Percentiles rank a stretch among this genome's conserved stretches.
Conservation (phyloP, 2,888 invertebrate species). For the Argyresthia goedartella region DNA sequence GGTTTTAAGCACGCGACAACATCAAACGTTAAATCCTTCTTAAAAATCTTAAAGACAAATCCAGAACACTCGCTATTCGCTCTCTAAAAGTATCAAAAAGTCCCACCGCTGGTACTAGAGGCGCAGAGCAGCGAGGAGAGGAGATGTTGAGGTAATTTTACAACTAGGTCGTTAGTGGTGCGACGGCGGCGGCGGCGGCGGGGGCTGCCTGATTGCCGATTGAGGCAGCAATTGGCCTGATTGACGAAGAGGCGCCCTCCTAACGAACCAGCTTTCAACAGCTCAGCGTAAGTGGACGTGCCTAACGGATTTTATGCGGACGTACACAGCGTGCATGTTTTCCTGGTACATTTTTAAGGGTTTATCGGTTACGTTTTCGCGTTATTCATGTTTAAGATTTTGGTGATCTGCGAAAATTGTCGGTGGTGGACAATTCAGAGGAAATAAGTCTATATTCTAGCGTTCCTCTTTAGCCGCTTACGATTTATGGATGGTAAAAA, state of each 20-base stretch:
- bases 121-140: slow-evolving; percentile 28
- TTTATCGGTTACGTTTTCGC: too few relatives aligned
- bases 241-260: slow-evolving; percentile 60
- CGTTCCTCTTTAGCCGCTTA: too few relatives aligned
- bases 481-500: too few relatives aligned
- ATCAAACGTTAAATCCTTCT: too few relatives aligned
- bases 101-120: slow-evolving; percentile 15
- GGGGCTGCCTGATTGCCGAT: slow-evolving; percentile 64
- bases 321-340: slow-evolving; percentile 3
- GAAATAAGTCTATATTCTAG: too few relatives aligned
- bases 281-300: slow-evolving; percentile 38
- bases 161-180: slow-evolving; percentile 53
- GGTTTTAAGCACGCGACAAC: too few relatives aligned
- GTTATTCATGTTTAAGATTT: background rate
- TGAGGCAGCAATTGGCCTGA: slow-evolving; percentile 70
- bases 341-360: background rate
- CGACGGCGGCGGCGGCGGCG: slow-evolving; percentile 16
- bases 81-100: too few relatives aligned
- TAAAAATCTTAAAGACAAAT: too few relatives aligned
- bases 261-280: slow-evolving; percentile 67
- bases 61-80: too few relatives aligned
- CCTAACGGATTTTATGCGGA: slow-evolving; percentile 11
- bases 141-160: slow-evolving; percentile 42
- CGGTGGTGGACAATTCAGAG: too few relatives aligned
- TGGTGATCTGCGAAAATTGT: too few relatives aligned